Base-by-base conservation (phyloP, 1,140 invertebrate genomes). In the Daktulosphaira vitifoliae region DNA sequence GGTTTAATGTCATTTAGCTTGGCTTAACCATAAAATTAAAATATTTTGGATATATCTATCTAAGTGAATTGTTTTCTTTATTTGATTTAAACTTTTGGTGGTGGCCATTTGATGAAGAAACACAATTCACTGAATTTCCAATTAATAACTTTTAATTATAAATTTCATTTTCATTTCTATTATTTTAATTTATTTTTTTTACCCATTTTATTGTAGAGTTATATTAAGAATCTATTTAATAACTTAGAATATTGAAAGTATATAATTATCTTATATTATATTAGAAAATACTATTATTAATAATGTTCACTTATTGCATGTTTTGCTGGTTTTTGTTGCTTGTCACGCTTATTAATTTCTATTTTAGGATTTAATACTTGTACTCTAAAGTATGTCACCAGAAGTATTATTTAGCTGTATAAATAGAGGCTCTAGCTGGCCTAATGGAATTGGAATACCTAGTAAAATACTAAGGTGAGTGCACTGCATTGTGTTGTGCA, bases 271-370 rank as follows among this genome's bases (percentile, higher is more conserved):
- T 33, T 33, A 5, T 33, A 6, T 33, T 33, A 33, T 5, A 33
- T 5, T 33, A 33, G 11, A 33, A 33, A 6, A 6, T 33, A 33
- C 11, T 6, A 33, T 33, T 33, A 33, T 33, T 33, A 62, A 46
- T 62, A 44, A 62, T 62, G 42, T 46, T 46, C 56, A 62, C 42
- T 62, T 39, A 56, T 62, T 62, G 56, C 56, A 62, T 62, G 56
- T 62, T 48, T 44, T 48, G 56, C 56, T 62, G 56, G 56, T 62
- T 62, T 62, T 62, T 46, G 42, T 62, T 62, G 56, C 56, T 62
- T 62, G 56, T 62, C 56, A 62, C 56, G 56, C 56, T 62, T 62
- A 62, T 62, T 62, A 62, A 62, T 62, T 62, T 62, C 56, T 62
- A 62, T 62, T 62, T 62, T 62, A 62, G 56, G 56, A 62, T 9